Conservation (phyloP, 2,113 vertebrate species). For the Microcebus tavaratra region DNA sequence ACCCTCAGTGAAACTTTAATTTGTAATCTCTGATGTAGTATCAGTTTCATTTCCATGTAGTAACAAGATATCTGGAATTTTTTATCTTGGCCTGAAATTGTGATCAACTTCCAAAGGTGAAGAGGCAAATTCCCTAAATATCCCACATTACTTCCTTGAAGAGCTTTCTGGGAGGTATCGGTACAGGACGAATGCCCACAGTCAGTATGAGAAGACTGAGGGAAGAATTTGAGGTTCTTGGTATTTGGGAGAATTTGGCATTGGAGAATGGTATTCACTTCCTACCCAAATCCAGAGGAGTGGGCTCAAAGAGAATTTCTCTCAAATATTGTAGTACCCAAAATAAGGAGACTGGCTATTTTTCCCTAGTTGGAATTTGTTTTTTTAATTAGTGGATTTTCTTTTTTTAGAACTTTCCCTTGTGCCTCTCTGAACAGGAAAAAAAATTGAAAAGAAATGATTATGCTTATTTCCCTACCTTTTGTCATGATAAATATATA, state of each 20-base stretch:
- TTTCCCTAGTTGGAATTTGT: not conserved
- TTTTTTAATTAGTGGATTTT: not conserved
- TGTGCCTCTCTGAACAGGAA: not conserved
- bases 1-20: not conserved
- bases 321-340: not conserved
- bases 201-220: not conserved
- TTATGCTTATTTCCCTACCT: not conserved
- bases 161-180: not conserved
- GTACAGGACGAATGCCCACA: not conserved
- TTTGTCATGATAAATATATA: not conserved
- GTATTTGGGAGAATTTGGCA: not conserved
- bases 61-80: not conserved
- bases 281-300: not conserved
- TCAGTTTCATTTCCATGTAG: not conserved
- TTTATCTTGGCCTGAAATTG: not conserved
- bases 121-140: not conserved
- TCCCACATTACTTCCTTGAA: not conserved
- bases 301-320: not conserved
- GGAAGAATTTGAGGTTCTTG: not conserved
- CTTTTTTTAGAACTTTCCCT: not conserved
- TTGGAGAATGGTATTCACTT: not conserved
- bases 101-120: not conserved
- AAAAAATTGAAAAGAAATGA: not conserved
- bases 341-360: not conserved
- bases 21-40: not conserved